Evolutionary conservation across 1,140 invertebrate species (phyloP).

Genomic region (Drosophila chauvacae): DNA sequence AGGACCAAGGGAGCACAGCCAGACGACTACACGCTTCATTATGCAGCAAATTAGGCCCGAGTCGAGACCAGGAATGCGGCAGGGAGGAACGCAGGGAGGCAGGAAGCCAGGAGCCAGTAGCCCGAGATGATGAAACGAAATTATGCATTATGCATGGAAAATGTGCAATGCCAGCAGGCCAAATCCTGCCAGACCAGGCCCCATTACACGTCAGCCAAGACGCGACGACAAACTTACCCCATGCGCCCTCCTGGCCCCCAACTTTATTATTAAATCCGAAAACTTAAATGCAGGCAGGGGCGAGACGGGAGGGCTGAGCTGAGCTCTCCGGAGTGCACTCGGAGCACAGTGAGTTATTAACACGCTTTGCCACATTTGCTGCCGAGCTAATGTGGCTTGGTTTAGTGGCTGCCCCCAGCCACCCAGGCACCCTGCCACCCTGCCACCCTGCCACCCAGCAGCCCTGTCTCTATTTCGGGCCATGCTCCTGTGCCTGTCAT

Average conservation of each 20-base stretch:
- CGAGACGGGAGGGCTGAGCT: neutral
- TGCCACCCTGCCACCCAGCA: slow-evolving; percentile 1
- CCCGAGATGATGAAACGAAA: slow-evolving; percentile 73
- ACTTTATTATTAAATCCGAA: slow-evolving; percentile 80
- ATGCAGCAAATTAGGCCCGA: slow-evolving; percentile 80
- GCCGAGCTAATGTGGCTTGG: slow-evolving; percentile 79
- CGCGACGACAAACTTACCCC: slow-evolving; percentile 45
- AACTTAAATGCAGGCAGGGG: slow-evolving; percentile 70
- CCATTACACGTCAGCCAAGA: slow-evolving; percentile 73
- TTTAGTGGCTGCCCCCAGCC: slow-evolving; percentile 66
- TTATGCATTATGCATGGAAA: slow-evolving; percentile 80
- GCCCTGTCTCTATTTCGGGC: slow-evolving; percentile 44
- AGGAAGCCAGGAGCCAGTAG: slow-evolving; percentile 12
- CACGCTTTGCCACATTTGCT: slow-evolving; percentile 83
- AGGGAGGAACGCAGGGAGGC: neutral
- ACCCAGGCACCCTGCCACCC: slow-evolving; percentile 1
- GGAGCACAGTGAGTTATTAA: slow-evolving; percentile 78
- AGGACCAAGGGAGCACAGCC: slow-evolving; percentile 13
- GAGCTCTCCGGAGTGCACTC: slow-evolving; percentile 63
- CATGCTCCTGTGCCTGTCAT: slow-evolving; percentile 72
- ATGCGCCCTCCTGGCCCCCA: slow-evolving; percentile 21
- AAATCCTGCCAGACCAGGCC: slow-evolving; percentile 53
- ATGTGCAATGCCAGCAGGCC: slow-evolving; percentile 56
- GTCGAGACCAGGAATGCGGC: slow-evolving; percentile 28
- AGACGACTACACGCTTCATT: slow-evolving; percentile 76